Base-by-base conservation (phyloP, 2,113 vertebrate genomes). In the Chionis minor region DNA sequence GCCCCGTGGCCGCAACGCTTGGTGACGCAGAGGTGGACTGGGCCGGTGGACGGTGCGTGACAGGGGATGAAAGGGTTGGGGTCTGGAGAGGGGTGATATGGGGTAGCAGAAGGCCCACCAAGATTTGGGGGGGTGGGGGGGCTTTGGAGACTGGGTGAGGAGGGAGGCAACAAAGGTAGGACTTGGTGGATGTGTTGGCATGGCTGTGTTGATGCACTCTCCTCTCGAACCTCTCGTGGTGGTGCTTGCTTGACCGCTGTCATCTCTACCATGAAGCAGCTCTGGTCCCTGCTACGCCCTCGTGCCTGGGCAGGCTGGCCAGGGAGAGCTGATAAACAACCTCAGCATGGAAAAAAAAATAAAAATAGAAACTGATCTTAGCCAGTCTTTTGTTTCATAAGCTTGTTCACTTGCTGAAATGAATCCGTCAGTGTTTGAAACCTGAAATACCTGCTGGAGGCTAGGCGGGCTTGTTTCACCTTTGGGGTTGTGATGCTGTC, bases 391-490 rank as follows among this genome's bases (percentile, higher is more conserved):
- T 95, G 93, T 89, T 96, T 89, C 85, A 54, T 77, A 24, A 85
- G 74, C 78, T 75, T 30, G n/a, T 89, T 90, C 32, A 0, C 49
- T 95, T 12, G 66, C 69, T 79, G 83, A 89, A 87, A 94, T 72
- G 65, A 86, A 94, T 86, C 83, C 2, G 6, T 75, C 47, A 12
- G 54, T 0, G 16, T 8, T n/a, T 67, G 87, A 89, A 96, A 95
- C 86, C 86, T 95, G 96, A 92, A 96, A 82, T 91, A 95, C 92
- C 96, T 83, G 92, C 89, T 77, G 91, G 89, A 88, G 89, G 70
- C 77, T 73, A 24, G 59, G 80, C 5, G 0, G 54, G 67, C 75
- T 96, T 3, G 0, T 42, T 35, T 90, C 84, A 86, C 90, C 94
- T 82, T 28, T 28, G 5, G 78, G 65, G 30, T 1, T 93, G 83